Evolutionary conservation across 2,797 vertebrate species (phyloP).

Genomic region (Labeo calbasu): DNA sequence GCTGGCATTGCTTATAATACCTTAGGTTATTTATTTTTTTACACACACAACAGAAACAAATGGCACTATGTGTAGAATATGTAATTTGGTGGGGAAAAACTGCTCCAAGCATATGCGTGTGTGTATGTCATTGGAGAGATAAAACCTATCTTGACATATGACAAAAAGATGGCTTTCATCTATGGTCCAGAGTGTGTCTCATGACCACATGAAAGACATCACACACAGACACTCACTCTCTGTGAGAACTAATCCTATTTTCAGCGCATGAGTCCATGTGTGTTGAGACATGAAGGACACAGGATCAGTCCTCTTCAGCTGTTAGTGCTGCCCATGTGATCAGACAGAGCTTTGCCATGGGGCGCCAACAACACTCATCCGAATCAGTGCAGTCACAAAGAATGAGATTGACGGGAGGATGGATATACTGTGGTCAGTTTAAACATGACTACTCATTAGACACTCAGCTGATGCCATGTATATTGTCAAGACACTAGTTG

Average conservation of each 20-base stretch:
- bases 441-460: not conserved
- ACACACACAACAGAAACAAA: not conserved
- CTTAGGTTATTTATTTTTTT: not conserved
- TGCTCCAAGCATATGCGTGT: not conserved
- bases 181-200: constrained; percentile 41
- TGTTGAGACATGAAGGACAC: constrained; percentile 58
- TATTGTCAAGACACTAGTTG: not conserved
- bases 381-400: constrained; percentile 30
- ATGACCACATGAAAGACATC: constrained; percentile 50
- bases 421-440: constrained; percentile 4
- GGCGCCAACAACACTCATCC: constrained; percentile 25
- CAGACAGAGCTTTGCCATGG: constrained; percentile 40
- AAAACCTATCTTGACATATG: constrained; percentile 47
- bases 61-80: not conserved
- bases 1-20: not conserved
- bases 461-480: not conserved
- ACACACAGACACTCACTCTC: constrained; percentile 19
- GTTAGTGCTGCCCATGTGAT: constrained; percentile 52
- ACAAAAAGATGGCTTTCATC: constrained; percentile 51
- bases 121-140: constrained; percentile 28
- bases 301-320: constrained; percentile 46
- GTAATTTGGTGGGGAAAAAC: not conserved
- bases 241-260: constrained; percentile 47
- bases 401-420: constrained; percentile 13
- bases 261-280: constrained; percentile 41